Conservation (phyloP, 2,888 invertebrate species). For the Oligia fasciuncula region DNA sequence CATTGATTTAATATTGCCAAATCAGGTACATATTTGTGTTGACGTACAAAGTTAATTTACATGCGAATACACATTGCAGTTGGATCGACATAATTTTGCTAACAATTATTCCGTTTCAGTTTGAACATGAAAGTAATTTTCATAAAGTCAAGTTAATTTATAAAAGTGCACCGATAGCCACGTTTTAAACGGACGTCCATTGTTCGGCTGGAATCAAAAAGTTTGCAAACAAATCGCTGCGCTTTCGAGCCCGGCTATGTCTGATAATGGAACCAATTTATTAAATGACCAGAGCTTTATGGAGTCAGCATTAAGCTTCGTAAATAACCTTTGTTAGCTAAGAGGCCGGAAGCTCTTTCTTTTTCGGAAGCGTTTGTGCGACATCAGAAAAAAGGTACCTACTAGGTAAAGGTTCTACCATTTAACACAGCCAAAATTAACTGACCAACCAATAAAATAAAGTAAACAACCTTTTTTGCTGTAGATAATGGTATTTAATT, state of each 20-base stretch:
- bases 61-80: not conserved
- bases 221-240: constrained; percentile 71
- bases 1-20: not conserved
- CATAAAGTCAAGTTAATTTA: constrained; percentile 31
- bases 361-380: constrained; percentile 1
- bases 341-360: not conserved
- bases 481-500: not conserved
- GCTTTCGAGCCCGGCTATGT: constrained; percentile 67
- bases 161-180: constrained; percentile 27
- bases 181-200: constrained; percentile 31
- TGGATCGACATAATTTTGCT: not conserved
- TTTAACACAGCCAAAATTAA: not conserved
- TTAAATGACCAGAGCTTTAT: constrained; percentile 67
- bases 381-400: not conserved
- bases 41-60: not conserved
- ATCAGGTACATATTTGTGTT: not conserved
- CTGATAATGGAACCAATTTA: constrained; percentile 73
- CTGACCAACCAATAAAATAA: not conserved
- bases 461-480: not conserved
- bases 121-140: constrained; percentile 6
- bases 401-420: not conserved
- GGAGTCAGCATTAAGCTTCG: constrained; percentile 49
- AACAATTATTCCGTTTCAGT: constrained; percentile 6
- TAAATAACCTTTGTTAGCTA: constrained; percentile 40
- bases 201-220: constrained; percentile 70